Conservation (phyloP, 2,797 vertebrate species). For the Pangasius krempfi region DNA sequence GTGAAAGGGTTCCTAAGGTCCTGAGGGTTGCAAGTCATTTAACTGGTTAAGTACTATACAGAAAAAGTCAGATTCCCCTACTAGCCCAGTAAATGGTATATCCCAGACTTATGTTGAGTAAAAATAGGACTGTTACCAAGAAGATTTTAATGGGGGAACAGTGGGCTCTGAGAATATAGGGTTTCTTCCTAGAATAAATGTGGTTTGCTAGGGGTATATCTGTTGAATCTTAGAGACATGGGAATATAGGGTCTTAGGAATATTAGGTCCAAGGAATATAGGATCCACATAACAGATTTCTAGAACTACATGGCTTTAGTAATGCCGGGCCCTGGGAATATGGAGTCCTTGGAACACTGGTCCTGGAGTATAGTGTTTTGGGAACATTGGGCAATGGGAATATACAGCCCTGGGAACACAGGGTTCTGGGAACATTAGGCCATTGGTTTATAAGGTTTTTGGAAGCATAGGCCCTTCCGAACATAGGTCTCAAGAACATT, state of each 20-base stretch:
- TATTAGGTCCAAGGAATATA: background rate
- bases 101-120: background rate
- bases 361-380: background rate
- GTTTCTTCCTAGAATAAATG: background rate
- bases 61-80: background rate
- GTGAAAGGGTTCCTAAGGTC: background rate
- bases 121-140: background rate
- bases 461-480: background rate
- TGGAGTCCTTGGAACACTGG: background rate
- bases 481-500: background rate
- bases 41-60: background rate
- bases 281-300: background rate
- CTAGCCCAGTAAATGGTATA: background rate
- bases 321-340: background rate
- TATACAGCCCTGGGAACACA: background rate
- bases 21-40: background rate
- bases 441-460: background rate
- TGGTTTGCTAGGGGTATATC: background rate
- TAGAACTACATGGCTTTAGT: background rate
- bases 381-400: background rate
- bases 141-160: background rate
- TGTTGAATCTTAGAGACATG: background rate
- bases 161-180: background rate
- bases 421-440: background rate
- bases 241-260: background rate